phyloP scores from a whole-genome alignment of 1,140 invertebrate species.

The Sogatella furcifera region DNA sequence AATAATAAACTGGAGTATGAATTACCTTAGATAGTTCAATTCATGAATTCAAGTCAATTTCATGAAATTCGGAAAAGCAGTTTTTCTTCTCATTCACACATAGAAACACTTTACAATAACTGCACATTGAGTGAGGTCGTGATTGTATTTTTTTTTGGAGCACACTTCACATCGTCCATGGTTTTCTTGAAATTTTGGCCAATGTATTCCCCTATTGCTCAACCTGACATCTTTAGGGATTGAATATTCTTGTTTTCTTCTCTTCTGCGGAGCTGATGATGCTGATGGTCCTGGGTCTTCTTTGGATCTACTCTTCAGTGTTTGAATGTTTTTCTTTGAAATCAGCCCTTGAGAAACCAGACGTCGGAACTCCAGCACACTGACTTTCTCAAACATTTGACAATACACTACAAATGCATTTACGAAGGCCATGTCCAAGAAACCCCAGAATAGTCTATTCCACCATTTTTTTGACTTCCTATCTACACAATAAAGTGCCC shows the following conservation, averaged over 20 bases:
- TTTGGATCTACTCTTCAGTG: not conserved
- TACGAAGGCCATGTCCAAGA: constrained; percentile 17
- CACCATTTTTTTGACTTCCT: constrained; percentile 17
- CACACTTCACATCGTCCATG: constrained; percentile 31
- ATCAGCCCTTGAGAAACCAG: constrained; percentile 5
- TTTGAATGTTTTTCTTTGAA: not conserved
- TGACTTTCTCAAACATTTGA: constrained; percentile 5
- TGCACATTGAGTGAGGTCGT: constrained; percentile 29
- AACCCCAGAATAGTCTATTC: constrained; percentile 15
- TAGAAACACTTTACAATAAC: constrained; percentile 28
- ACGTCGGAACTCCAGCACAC: constrained; percentile 6
- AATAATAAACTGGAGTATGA: too few species aligned
- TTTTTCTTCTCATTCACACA: constrained; percentile 31
- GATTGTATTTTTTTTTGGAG: constrained; percentile 29
- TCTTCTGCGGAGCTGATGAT: not conserved
- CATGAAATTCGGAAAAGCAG: constrained; percentile 29
- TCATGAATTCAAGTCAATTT: constrained; percentile 8
- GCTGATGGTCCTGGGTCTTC: not conserved
- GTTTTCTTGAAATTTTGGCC: constrained; percentile 27
- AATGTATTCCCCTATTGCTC: constrained; percentile 30
- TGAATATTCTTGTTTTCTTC: constrained; percentile 21
- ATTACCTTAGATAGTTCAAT: too few species aligned
- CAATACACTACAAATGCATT: constrained; percentile 14
- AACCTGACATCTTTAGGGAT: constrained; percentile 28
- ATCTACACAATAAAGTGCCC: constrained; percentile 21